Evolutionary conservation across 2,113 vertebrate genomes (phyloP).

Genomic region (Oncorhynchus clarkii): DNA sequence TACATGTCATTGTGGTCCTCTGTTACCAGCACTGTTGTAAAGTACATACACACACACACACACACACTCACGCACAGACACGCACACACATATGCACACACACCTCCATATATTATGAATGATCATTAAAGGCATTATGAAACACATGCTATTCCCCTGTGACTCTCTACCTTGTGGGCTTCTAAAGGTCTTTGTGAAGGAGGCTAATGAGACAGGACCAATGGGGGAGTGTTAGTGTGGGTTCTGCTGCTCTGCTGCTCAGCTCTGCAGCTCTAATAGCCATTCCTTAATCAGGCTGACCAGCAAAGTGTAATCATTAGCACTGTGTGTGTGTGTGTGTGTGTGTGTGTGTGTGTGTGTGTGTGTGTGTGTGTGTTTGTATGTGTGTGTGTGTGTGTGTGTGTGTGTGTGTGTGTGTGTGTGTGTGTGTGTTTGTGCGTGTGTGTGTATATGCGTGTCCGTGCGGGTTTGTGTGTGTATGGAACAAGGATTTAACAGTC

Average conservation of each 20-base stretch:
- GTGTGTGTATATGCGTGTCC: not conserved
- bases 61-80: too few species aligned
- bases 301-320: conserved; percentile 69
- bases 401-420: too few species aligned
- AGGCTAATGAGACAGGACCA: too few species aligned
- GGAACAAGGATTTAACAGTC: conserved; percentile 47
- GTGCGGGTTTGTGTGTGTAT: conserved; percentile 1
- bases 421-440: not conserved
- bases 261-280: conserved; percentile 36
- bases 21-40: conserved; percentile 53
- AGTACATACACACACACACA: conserved; percentile 31
- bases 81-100: too few species aligned
- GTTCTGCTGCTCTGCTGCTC: conserved; percentile 26
- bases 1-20: conserved; percentile 54
- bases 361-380: too few species aligned
- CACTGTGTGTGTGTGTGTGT: not conserved
- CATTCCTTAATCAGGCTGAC: conserved; percentile 51
- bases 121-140: conserved; percentile 63
- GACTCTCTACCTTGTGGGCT: conserved; percentile 57
- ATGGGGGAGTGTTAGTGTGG: conserved; percentile 32
- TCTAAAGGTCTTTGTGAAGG: conserved; percentile 49
- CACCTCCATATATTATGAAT: conserved; percentile 43
- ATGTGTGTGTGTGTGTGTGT: too few species aligned
- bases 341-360: too few species aligned
- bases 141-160: conserved; percentile 51